Conservation (phyloP, 2,113 vertebrate genomes). For the Scomber japonicus region DNA sequence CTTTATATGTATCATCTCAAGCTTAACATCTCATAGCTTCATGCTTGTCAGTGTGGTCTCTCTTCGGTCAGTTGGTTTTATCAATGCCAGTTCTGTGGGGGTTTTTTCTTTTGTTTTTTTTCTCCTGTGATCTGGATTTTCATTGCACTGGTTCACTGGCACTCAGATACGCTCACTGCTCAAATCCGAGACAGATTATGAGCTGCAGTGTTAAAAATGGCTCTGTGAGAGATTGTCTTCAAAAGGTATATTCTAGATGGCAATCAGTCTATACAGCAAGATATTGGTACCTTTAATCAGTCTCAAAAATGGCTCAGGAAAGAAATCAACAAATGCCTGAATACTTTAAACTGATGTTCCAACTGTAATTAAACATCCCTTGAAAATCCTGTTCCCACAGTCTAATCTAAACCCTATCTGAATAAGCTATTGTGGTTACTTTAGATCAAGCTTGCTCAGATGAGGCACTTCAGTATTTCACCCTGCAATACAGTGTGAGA, state of each 20-base stretch:
- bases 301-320: conserved; percentile 53
- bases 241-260: conserved; percentile 52
- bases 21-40: conserved; percentile 64
- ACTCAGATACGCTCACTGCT: conserved; percentile 10
- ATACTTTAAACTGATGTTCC: conserved; percentile 22
- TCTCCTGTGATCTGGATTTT: conserved; percentile 3
- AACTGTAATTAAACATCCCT: conserved; percentile 36
- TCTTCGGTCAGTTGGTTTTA: neutral
- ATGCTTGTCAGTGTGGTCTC: conserved; percentile 53
- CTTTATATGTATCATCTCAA: conserved; percentile 60
- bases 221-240: conserved; percentile 75
- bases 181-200: conserved; percentile 9
- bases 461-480: conserved; percentile 85
- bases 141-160: conserved; percentile 11
- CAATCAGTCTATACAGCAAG: conserved; percentile 41
- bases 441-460: conserved; percentile 77
- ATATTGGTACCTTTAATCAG: conserved; percentile 32
- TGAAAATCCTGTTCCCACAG: conserved; percentile 51
- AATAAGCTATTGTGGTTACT: conserved; percentile 50
- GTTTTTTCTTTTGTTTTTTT: neutral
- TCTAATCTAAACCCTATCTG: conserved; percentile 64
- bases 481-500: conserved; percentile 77
- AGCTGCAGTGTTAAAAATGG: conserved; percentile 41
- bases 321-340: conserved; percentile 28
- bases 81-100: neutral